These are phyloP conservation scores for Agapornis roseicollis DNA, from an alignment of 2,113 vertebrate species.

Conservation along the genomic window DNA sequence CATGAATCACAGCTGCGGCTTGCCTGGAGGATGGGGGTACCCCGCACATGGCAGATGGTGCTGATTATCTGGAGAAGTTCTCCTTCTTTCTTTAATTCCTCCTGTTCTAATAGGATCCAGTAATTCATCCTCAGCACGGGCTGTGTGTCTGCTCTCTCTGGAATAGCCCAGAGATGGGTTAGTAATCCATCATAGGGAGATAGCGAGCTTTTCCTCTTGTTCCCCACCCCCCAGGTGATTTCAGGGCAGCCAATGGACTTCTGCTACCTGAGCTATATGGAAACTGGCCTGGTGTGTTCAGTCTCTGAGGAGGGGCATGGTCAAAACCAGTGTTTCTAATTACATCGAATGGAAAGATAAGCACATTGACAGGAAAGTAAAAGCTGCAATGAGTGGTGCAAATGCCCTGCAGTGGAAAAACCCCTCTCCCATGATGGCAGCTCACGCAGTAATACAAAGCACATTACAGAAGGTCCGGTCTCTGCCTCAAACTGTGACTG, in stretches of 20 bases:
- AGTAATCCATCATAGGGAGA: background rate
- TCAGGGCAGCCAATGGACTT: background rate
- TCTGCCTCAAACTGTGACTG: background rate
- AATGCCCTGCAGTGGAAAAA: background rate
- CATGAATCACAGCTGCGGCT: background rate
- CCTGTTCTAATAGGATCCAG: conserved; percentile 7
- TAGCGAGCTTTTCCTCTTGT: background rate
- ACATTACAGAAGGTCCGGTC: background rate
- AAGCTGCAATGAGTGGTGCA: background rate
- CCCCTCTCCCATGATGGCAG: background rate
- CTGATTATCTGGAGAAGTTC: background rate
- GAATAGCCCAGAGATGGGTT: background rate
- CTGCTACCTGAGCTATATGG: background rate
- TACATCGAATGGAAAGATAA: background rate
- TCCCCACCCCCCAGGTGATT: background rate
- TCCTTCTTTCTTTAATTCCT: background rate
- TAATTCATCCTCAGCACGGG: background rate
- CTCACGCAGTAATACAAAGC: background rate
- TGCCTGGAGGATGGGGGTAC: background rate
- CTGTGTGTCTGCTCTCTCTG: background rate
- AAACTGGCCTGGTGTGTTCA: background rate
- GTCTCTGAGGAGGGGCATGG: background rate
- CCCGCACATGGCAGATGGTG: background rate
- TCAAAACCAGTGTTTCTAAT: background rate
- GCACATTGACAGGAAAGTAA: background rate